Conservation (phyloP, 2,797 vertebrate genomes). For the Gadopsis marmoratus region DNA sequence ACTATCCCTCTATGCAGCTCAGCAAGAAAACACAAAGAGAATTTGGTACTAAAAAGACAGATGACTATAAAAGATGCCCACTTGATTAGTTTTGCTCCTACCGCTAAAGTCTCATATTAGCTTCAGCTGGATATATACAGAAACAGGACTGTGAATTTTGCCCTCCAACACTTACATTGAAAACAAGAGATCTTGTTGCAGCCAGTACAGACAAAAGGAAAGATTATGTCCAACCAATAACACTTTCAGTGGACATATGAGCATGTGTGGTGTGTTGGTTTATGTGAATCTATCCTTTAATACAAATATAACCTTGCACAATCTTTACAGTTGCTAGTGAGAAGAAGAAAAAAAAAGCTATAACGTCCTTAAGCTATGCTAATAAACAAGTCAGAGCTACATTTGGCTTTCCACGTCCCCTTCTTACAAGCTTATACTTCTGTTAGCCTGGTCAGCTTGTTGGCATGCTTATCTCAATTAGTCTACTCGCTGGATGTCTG, state of each 20-base stretch:
- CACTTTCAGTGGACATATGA: background rate
- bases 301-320: slow-evolving; percentile 6
- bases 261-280: background rate
- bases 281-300: background rate
- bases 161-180: background rate
- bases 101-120: background rate
- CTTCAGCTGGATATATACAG: background rate
- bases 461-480: slow-evolving; percentile 82
- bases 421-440: slow-evolving; percentile 79
- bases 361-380: slow-evolving; percentile 36
- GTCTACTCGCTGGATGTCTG: slow-evolving; percentile 78
- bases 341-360: slow-evolving; percentile 25
- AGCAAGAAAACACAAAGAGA: background rate
- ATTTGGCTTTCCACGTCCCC: slow-evolving; percentile 59
- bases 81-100: background rate
- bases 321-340: slow-evolving; percentile 9
- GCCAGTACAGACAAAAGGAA: background rate
- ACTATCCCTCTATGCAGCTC: background rate
- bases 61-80: background rate
- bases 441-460: slow-evolving; percentile 79
- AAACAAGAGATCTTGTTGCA: background rate
- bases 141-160: background rate
- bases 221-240: background rate
- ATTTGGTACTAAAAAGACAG: background rate
- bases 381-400: slow-evolving; percentile 57